These are phyloP conservation scores for Helogale parvula DNA, from an alignment of 2,113 vertebrate genomes.

Conservation along the genomic window DNA sequence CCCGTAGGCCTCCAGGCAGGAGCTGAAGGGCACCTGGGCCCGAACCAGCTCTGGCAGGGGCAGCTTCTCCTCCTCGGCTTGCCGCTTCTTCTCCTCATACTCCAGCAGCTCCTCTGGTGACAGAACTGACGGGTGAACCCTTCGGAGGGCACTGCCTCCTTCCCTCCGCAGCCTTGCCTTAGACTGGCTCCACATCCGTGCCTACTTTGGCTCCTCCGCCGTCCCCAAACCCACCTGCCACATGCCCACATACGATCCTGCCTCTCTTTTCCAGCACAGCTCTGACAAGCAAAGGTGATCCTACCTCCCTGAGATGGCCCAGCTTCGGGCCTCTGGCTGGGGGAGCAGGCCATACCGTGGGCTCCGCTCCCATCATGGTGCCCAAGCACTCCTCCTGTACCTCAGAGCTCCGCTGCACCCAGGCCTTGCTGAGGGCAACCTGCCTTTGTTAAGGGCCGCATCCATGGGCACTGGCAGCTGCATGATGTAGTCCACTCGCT, in stretches of 20 bases:
- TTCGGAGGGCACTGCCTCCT: background rate
- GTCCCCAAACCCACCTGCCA: background rate
- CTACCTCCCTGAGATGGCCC: background rate
- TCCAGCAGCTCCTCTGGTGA: constrained; percentile 94
- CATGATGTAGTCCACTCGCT: constrained; percentile 97
- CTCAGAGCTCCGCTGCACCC: background rate
- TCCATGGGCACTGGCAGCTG: constrained; percentile 98
- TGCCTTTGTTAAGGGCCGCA: constrained; percentile 97
- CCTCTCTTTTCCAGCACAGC: background rate
- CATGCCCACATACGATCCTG: fast-evolving
- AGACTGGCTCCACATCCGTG: background rate
- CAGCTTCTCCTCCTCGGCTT: constrained; percentile 92
- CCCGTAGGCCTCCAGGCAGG: constrained; percentile 95
- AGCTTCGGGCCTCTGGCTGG: background rate
- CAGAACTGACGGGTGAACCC: background rate
- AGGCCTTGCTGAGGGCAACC: background rate
- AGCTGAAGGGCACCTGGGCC: constrained; percentile 96
- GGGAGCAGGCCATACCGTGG: background rate
- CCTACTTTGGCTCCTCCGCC: background rate
- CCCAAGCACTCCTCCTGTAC: background rate
- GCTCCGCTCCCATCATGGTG: background rate
- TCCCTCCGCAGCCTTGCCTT: background rate
- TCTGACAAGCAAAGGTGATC: background rate
- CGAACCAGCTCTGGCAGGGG: constrained; percentile 90
- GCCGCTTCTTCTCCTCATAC: constrained; percentile 94